phyloP scores from a whole-genome alignment of 2,113 vertebrate genomes.

The Oxygymnocypris stewartii region DNA sequence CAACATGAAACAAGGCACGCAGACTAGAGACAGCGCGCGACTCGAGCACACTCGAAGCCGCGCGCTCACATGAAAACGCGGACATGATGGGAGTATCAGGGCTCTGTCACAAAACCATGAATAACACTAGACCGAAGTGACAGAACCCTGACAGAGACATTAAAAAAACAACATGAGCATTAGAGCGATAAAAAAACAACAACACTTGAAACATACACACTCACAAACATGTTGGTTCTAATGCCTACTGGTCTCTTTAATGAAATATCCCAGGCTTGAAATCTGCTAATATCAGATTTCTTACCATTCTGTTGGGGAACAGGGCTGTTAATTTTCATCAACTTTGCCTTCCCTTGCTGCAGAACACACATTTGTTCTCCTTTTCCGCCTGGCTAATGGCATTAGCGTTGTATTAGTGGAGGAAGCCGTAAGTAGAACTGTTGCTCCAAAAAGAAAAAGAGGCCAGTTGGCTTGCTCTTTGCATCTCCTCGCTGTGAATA shows the following conservation, averaged over 20 bases:
- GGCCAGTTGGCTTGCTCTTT: conserved; percentile 2
- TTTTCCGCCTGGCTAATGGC: conserved; percentile 49
- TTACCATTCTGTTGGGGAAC: conserved; percentile 18
- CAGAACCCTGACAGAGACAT: too few relatives aligned
- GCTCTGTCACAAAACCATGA: too few relatives aligned
- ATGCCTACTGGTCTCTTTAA: conserved; percentile 33
- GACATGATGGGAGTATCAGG: too few relatives aligned
- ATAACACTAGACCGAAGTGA: too few relatives aligned
- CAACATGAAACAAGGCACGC: too few relatives aligned
- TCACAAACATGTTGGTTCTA: not conserved
- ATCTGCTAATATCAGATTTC: conserved; percentile 44
- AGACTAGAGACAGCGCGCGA: too few relatives aligned
- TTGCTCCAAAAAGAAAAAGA: conserved; percentile 20
- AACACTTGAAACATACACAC: not conserved
- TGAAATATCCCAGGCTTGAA: conserved; percentile 50
- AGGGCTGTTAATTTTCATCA: conserved; percentile 49
- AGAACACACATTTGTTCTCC: conserved; percentile 46
- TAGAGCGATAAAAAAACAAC: too few relatives aligned
- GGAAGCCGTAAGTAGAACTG: conserved; percentile 21
- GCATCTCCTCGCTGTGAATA: conserved; percentile 1
- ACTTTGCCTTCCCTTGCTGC: conserved; percentile 45
- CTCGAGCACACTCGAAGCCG: too few relatives aligned
- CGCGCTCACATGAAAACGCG: too few relatives aligned
- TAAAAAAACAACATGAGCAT: not conserved
- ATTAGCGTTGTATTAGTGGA: conserved; percentile 49